These are phyloP conservation scores for Drosophila rhopaloa DNA, from an alignment of 1,140 invertebrate genomes.

Conservation along the genomic window DNA sequence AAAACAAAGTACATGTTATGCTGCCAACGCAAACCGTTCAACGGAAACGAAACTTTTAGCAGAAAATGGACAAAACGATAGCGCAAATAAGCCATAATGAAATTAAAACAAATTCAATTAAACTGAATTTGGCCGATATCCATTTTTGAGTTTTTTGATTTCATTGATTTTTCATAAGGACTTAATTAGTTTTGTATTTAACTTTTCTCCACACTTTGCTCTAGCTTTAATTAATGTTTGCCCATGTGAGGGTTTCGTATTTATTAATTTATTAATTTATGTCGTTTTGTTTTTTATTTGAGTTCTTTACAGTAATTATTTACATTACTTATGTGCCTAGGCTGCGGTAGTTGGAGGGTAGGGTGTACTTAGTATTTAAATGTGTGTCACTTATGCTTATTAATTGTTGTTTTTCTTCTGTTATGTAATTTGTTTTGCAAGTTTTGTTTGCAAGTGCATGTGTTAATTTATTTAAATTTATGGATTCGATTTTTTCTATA, in stretches of 20 bases:
- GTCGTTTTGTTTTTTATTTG: conserved; percentile 13
- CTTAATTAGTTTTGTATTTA: conserved; percentile 55
- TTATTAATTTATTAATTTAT: conserved; percentile 54
- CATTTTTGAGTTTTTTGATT: conserved; percentile 36
- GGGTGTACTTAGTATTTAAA: conserved; percentile 77
- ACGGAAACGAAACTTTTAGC: conserved; percentile 38
- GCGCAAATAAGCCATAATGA: conserved; percentile 64
- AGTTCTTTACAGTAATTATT: conserved; percentile 76
- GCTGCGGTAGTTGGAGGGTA: conserved; percentile 75
- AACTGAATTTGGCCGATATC: conserved; percentile 56
- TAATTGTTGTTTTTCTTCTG: conserved; percentile 58
- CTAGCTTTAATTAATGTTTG: conserved; percentile 72
- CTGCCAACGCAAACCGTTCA: conserved; percentile 38
- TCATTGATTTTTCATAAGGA: conserved; percentile 48
- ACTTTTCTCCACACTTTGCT: conserved; percentile 25
- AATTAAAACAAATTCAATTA: conserved; percentile 65
- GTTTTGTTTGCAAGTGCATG: conserved; percentile 50
- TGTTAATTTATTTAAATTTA: conserved; percentile 71
- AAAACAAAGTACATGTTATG: conserved; percentile 59
- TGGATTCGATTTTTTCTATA: conserved; percentile 40
- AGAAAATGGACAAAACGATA: conserved; percentile 24
- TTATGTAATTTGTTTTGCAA: conserved; percentile 62
- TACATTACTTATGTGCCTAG: conserved; percentile 76
- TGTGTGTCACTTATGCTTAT: conserved; percentile 74
- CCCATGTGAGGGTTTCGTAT: conserved; percentile 48